phyloP scores from a whole-genome alignment of 2,888 invertebrate species.

The Leucophenga montana region DNA sequence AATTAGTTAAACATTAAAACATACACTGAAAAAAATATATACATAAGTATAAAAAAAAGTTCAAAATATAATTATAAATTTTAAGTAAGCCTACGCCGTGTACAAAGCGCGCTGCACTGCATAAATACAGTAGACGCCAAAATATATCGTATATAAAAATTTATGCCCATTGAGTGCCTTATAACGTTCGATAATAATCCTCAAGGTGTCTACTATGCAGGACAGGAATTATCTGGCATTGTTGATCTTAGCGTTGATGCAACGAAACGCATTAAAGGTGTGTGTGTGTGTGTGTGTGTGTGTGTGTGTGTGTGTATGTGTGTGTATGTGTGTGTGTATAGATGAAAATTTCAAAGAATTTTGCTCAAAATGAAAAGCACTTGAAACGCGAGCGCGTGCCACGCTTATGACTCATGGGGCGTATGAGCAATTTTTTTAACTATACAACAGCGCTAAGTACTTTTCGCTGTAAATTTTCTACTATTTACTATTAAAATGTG shows the following conservation, averaged over 20 bases:
- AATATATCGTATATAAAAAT: conserved; percentile 51
- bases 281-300: conserved; percentile 24
- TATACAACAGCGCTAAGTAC: background rate
- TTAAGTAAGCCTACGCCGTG: no score
- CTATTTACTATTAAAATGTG: background rate
- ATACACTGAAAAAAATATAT: background rate
- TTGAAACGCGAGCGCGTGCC: no score
- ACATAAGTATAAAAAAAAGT: no score
- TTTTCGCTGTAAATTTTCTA: background rate
- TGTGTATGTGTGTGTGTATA: conserved; percentile 27
- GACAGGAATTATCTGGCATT: conserved; percentile 72
- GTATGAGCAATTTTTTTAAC: background rate
- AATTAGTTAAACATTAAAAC: conserved; percentile 1
- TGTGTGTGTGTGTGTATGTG: no score
- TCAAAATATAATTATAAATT: background rate
- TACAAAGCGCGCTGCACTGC: no score
- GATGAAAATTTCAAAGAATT: no score
- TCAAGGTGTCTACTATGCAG: conserved; percentile 73
- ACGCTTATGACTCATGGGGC: conserved; percentile 21
- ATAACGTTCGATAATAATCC: conserved; percentile 73
- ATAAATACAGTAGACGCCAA: conserved; percentile 33
- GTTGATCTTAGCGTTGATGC: conserved; percentile 72
- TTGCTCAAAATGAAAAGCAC: no score
- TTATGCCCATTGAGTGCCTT: conserved; percentile 74
- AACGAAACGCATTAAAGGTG: conserved; percentile 72